A percentile compares a stretch with the other conserved stretches of the same genome.
phyloP scores from a whole-genome alignment of 2,888 invertebrate genomes.

The Eupithecia abbreviata region DNA sequence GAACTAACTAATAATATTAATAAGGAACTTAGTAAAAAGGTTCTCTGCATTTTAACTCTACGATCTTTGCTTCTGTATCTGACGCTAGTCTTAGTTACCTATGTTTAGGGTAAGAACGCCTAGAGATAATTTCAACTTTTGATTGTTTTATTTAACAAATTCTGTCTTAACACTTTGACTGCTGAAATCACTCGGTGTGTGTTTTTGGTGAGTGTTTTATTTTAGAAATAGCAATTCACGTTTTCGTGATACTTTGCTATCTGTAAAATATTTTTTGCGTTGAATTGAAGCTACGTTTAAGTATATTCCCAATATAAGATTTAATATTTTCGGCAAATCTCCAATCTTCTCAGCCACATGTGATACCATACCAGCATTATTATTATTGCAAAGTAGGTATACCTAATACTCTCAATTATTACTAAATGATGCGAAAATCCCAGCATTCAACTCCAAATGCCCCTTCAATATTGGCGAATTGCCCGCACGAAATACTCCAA shows the following conservation, averaged over 20 bases:
- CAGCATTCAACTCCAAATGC: conserved; percentile 34
- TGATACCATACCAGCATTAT: not conserved
- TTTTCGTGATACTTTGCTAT: not conserved
- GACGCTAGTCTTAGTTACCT: too few species aligned
- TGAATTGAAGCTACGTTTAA: not conserved
- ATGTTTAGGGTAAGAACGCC: too few species aligned
- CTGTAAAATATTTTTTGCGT: not conserved
- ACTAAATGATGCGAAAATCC: conserved; percentile 13
- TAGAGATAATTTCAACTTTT: too few species aligned
- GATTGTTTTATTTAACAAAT: too few species aligned
- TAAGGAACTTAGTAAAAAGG: too few species aligned
- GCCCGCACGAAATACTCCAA: conserved; percentile 29
- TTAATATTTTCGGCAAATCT: not conserved
- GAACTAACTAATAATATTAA: too few species aligned
- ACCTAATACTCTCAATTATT: conserved; percentile 20
- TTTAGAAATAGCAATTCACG: too few species aligned
- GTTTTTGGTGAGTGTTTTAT: too few species aligned
- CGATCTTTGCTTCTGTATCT: too few species aligned
- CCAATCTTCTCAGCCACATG: not conserved
- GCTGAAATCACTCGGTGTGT: too few species aligned
- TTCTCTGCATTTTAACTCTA: too few species aligned
- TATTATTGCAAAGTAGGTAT: not conserved
- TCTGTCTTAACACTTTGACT: too few species aligned
- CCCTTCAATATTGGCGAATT: conserved; percentile 28
- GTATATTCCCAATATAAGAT: not conserved